Conservation (phyloP, 2,797 vertebrate genomes). For the Limnodromus scolopaceus region DNA sequence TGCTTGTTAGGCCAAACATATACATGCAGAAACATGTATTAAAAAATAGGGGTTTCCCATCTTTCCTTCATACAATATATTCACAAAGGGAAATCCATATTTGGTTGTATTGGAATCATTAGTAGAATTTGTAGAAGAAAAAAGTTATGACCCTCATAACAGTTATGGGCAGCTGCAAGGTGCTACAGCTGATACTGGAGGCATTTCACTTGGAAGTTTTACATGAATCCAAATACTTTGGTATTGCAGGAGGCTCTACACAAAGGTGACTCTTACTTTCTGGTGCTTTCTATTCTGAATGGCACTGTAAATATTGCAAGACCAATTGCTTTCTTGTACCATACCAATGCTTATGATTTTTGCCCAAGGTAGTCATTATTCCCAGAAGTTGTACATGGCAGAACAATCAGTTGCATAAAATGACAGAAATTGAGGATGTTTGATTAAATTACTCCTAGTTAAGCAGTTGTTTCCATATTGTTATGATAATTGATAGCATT, state of each 20-base stretch:
- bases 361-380: neutral
- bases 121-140: neutral
- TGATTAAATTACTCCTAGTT: constrained; percentile 35
- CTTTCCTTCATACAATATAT: constrained; percentile 15
- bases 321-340: neutral
- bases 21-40: constrained; percentile 65
- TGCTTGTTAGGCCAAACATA: constrained; percentile 74
- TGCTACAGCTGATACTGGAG: neutral
- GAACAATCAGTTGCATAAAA: neutral
- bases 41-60: constrained; percentile 29
- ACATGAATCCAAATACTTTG: neutral
- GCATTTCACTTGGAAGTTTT: neutral
- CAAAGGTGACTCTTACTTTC: neutral
- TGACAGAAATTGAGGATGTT: neutral
- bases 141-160: neutral
- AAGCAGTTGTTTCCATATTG: constrained; percentile 2
- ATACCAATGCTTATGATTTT: neutral
- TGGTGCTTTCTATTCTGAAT: neutral
- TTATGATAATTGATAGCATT: constrained; percentile 40
- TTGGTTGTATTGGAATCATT: constrained; percentile 68
- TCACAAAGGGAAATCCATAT: constrained; percentile 68
- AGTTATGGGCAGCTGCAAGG: neutral
- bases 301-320: neutral
- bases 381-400: neutral
- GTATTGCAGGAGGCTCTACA: neutral